Evolutionary conservation across 2,113 vertebrate species (phyloP), one percentile per base, ranked within the genome.

Genomic region (Camelus bactrianus): DNA sequence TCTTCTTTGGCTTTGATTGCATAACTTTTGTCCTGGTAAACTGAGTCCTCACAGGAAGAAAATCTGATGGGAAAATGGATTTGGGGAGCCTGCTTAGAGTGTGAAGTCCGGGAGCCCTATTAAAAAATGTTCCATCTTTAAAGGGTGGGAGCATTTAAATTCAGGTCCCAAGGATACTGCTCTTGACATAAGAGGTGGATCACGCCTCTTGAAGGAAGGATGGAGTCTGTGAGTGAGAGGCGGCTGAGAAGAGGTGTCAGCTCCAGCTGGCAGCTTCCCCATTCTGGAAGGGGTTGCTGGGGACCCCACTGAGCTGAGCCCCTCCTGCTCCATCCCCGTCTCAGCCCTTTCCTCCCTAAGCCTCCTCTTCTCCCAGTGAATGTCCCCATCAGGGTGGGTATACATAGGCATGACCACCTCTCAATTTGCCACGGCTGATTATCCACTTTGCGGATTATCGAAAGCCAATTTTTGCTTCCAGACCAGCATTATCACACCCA

Each of bases 1-100:
- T 4, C 1, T 26, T 2, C 0, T 35, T 70, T 35, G 0, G 17
- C 32, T 67, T 9, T 7, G 7, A 8, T 32, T 2, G 8, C 5
- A 3, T 19, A 13, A 13, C 65, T 30, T 46, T n/a, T 24, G n/a
- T 76, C 80, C 60, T 50, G 80, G 62, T 22, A 24, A 42, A 42
- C 72, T 15, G 42, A 32, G 81, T 24, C 35, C 6, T 28, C 72
- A 4, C 4, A 14, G 46, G 35, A 76, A 26, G 67, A 81, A 58
- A 54, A 13, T 32, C 62, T 19, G 50, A 19, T 15, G 65, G 73
- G 12, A 22, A 20, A n/a, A 17, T 5, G 26, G 42, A 10, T 56
- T 17, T n/a, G 56, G 54, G 35, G 26, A 90, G 28, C 8, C 73
- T 16, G 19, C 56, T 30, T 22, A 52, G 19, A 42, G 14, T 9